Evolutionary conservation across 2,888 invertebrate species (phyloP), one percentile per base, ranked within the genome.

Genomic region (Tetragnatha montana): DNA sequence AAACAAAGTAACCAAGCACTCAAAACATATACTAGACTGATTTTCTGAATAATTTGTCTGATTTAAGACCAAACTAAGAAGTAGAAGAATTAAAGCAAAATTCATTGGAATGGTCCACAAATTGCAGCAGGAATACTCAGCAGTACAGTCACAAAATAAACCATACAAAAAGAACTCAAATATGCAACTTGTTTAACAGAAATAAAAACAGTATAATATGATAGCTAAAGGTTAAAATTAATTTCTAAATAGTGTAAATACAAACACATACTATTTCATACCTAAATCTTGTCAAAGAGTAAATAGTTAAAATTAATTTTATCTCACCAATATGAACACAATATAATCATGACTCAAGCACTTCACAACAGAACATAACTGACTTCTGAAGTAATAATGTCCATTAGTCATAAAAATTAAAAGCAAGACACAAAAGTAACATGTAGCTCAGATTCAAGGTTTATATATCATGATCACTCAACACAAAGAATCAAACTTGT

Each of bases 81-180:
- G 1, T 35, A 35, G 35, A 35, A n/a, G n/a, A 35, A 35, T 35
- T 35, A 35, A 35, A 35, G 35, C 35, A 35, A 35, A 35, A 35
- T 60, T 60, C 4, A 60, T 60, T 78, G 60, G 7, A 78, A 17
- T 60, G 51, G 60, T 78, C 22, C 76, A 78, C 78, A 68, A 50
- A 78, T 21, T 78, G 60, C 60, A 78, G 19, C 60, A 60, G 60
- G 60, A 60, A 78, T 78, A 78, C 60, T 21, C 17, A 50, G 49
- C 4, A 81, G 51, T 21, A 51, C 49, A 81, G 21, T 81, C 8
- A 73, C 19, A 21, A 19, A 21, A 71, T 19, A 81, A 71, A 50
- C 8, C 8, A 71, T 19, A 79, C 4, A 79, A 51, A 81, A 22
- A 81, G 70, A 22, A 80, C 17, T 35, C 80, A 8, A 80, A 79